Percentiles rank a stretch among this genome's conserved stretches.
These are phyloP conservation scores for Holocentrus rufus DNA, from an alignment of 2,797 vertebrate genomes.

Conservation along the genomic window DNA sequence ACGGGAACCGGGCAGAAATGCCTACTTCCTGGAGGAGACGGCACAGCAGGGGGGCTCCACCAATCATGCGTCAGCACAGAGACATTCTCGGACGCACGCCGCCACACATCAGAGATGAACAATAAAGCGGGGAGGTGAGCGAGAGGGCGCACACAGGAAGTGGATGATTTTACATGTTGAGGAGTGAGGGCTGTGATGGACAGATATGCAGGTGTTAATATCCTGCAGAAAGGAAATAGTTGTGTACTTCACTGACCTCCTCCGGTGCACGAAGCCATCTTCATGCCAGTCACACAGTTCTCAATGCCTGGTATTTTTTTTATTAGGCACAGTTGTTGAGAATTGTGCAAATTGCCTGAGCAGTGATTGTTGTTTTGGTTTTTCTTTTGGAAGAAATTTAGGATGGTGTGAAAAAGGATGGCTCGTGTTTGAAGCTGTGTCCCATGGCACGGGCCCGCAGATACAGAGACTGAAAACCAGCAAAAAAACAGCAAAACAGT, in stretches of 20 bases:
- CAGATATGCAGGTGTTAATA: conserved; percentile 69
- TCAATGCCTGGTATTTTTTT: conserved; percentile 36
- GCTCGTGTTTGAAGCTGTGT: background rate
- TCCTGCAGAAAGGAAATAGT: conserved; percentile 70
- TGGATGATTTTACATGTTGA: conserved; percentile 68
- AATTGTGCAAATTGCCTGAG: background rate
- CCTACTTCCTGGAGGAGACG: conserved; percentile 70
- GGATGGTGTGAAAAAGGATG: background rate
- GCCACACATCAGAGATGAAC: conserved; percentile 76
- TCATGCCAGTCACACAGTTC: conserved; percentile 38
- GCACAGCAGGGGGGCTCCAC: conserved; percentile 46
- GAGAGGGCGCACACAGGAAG: conserved; percentile 71
- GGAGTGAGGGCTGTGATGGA: conserved; percentile 60
- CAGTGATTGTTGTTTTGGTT: background rate
- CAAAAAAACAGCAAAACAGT: conserved; percentile 5
- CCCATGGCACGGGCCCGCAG: background rate
- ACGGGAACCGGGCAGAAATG: conserved; percentile 66
- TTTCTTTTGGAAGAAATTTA: background rate
- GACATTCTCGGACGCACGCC: conserved; percentile 66
- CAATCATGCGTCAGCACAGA: conserved; percentile 72
- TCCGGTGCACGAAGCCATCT: conserved; percentile 32
- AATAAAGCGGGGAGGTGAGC: conserved; percentile 71
- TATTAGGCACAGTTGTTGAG: background rate
- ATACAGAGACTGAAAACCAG: background rate
- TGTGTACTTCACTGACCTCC: conserved; percentile 59